Evolutionary conservation across 2,797 vertebrate species (phyloP).

Genomic region (Oreortyx pictus): DNA sequence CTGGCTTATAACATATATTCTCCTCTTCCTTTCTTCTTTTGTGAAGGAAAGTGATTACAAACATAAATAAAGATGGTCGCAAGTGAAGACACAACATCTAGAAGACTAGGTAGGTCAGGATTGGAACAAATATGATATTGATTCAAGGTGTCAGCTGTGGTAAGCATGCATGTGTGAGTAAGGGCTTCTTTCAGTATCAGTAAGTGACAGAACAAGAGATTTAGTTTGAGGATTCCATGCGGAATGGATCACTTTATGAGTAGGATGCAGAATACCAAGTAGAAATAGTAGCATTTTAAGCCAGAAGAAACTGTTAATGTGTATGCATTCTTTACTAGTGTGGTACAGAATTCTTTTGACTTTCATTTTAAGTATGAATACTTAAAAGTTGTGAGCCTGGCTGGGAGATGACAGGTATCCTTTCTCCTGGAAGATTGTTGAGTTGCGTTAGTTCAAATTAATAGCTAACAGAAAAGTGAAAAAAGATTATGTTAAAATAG

Average conservation of each 20-base stretch:
- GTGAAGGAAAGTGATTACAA: neutral
- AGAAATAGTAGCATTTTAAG: neutral
- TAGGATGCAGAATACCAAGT: neutral
- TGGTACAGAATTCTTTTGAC: slow-evolving; percentile 12
- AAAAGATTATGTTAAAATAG: slow-evolving; percentile 4
- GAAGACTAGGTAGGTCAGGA: neutral
- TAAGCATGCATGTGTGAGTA: neutral
- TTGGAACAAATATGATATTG: neutral
- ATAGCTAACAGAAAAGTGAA: neutral
- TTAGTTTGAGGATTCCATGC: neutral
- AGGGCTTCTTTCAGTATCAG: neutral
- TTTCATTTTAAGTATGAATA: neutral
- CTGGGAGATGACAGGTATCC: neutral
- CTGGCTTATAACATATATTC: neutral
- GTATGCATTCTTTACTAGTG: neutral
- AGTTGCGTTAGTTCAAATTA: neutral
- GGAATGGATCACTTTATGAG: neutral
- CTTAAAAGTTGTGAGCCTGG: neutral
- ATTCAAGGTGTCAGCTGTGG: neutral
- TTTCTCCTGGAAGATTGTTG: slow-evolving; percentile 1
- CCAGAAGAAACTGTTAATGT: neutral
- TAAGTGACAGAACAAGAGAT: neutral
- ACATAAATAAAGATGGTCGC: neutral
- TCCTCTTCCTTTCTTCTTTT: neutral
- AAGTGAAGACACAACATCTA: neutral